phyloP scores from a whole-genome alignment of 1,140 invertebrate species.

The Drosophila pallidifrons region DNA sequence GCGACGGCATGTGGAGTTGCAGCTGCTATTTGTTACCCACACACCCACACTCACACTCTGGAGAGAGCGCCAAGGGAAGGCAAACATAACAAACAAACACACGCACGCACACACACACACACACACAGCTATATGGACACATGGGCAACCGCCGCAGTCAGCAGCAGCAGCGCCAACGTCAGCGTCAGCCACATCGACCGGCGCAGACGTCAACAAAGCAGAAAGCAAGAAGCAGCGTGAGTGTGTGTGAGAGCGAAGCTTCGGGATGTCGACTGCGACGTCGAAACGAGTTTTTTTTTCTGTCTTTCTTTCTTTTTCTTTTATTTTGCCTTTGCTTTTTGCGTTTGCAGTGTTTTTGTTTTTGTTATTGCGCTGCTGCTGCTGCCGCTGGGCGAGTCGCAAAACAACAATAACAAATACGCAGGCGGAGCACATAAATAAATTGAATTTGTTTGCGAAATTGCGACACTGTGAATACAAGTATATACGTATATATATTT shows the following conservation, averaged over 20 bases:
- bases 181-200: constrained; percentile 50
- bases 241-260: constrained; percentile 22
- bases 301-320: not conserved
- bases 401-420: constrained; percentile 28
- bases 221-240: constrained; percentile 25
- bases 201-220: constrained; percentile 61
- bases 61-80: constrained; percentile 20
- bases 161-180: constrained; percentile 34
- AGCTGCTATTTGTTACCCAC: constrained; percentile 26
- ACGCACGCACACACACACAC: constrained; percentile 3
- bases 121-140: constrained; percentile 9
- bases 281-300: constrained; percentile 37
- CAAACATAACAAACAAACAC: constrained; percentile 49
- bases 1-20: constrained; percentile 19
- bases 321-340: constrained; percentile 19
- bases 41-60: not conserved
- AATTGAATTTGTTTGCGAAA: constrained; percentile 48
- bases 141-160: not conserved
- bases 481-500: not conserved
- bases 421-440: constrained; percentile 19
- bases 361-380: constrained; percentile 33
- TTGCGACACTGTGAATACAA: constrained; percentile 34
- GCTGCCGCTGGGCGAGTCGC: constrained; percentile 33
- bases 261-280: constrained; percentile 22
- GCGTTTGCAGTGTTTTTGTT: constrained; percentile 34